These are phyloP conservation scores for Aramus guarauna DNA, from an alignment of 2,113 vertebrate species.

Conservation along the genomic window DNA sequence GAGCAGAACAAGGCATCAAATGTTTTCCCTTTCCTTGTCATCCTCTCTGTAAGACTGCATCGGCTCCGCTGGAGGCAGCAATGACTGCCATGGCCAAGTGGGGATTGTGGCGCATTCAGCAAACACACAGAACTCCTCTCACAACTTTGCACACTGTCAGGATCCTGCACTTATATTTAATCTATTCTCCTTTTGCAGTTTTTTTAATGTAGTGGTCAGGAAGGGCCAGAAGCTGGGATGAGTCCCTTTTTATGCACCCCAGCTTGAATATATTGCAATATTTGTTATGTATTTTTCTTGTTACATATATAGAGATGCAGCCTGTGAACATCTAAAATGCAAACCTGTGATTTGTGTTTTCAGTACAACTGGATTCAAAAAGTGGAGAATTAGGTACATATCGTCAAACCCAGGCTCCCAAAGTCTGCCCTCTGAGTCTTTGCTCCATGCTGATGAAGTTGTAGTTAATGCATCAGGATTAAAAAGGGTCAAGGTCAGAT, in stretches of 20 bases:
- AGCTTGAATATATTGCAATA: background rate
- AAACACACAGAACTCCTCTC: background rate
- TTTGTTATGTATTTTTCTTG: background rate
- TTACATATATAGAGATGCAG: background rate
- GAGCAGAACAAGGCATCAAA: background rate
- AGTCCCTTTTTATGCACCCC: background rate
- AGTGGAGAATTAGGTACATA: background rate
- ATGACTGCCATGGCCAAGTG: background rate
- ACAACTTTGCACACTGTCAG: background rate
- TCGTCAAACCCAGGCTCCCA: background rate
- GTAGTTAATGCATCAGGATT: background rate
- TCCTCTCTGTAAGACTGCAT: background rate
- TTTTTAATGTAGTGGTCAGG: background rate
- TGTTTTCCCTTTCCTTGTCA: background rate
- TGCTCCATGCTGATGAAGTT: background rate
- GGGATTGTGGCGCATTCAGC: background rate
- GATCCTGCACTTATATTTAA: background rate
- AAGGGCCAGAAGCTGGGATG: background rate
- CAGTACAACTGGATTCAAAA: background rate
- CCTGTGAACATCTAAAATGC: background rate
- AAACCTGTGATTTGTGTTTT: background rate
- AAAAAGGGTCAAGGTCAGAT: conserved; percentile 3
- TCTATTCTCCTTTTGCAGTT: background rate
- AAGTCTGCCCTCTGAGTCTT: background rate
- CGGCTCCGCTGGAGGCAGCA: background rate